Percentiles rank a stretch among this genome's conserved stretches.
phyloP scores from a whole-genome alignment of 1,140 invertebrate species.

The Tetragonula clypearis region DNA sequence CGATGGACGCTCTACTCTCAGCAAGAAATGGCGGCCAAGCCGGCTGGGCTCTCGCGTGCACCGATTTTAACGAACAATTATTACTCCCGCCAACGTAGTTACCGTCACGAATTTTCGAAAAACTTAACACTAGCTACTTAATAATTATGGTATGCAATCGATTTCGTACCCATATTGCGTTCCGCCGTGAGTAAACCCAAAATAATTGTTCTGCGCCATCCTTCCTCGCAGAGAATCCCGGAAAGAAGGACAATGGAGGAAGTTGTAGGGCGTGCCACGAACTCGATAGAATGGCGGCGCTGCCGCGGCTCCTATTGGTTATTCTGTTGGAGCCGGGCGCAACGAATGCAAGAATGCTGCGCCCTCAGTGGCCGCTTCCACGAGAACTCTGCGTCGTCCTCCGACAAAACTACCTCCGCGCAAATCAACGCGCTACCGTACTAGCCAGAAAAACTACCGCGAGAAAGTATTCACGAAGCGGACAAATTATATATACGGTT shows the following conservation, averaged over 20 bases:
- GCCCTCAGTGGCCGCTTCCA: conserved; percentile 62
- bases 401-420: conserved; percentile 54
- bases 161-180: conserved; percentile 92
- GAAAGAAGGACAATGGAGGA: conserved; percentile 80
- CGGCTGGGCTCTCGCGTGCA: conserved; percentile 70
- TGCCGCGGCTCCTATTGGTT: conserved; percentile 64
- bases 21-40: conserved; percentile 77
- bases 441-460: conserved; percentile 53
- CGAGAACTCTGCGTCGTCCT: conserved; percentile 52
- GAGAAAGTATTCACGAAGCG: conserved; percentile 45
- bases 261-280: conserved; percentile 79
- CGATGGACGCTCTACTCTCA: conserved; percentile 65
- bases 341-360: conserved; percentile 53
- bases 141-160: conserved; percentile 63
- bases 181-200: conserved; percentile 94
- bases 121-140: conserved; percentile 65
- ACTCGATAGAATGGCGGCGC: conserved; percentile 64
- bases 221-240: conserved; percentile 78
- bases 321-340: conserved; percentile 57
- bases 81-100: conserved; percentile 43
- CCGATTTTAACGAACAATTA: conserved; percentile 53
- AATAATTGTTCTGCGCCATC: conserved; percentile 96
- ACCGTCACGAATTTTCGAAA: conserved; percentile 41
- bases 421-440: conserved; percentile 61
- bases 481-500: conserved; percentile 34